phyloP scores from a whole-genome alignment of 2,113 vertebrate species.

The Pollachius pollachius region DNA sequence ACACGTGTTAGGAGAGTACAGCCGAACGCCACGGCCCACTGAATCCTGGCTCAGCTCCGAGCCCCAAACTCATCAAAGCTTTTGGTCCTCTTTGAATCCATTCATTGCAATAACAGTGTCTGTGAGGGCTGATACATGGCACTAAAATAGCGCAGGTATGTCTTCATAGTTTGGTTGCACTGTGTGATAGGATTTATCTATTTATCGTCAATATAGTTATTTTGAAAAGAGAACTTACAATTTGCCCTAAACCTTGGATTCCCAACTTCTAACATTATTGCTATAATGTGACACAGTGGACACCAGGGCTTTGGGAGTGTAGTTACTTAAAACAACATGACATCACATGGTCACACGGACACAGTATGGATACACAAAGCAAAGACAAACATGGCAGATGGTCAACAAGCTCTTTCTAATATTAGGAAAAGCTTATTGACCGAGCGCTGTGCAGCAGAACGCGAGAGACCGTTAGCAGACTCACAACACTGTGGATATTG shows the following conservation, averaged over 20 bases:
- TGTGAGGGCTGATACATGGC: too few species aligned
- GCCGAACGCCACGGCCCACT: slow-evolving; percentile 25
- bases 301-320: slow-evolving; percentile 51
- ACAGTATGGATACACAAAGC: slow-evolving; percentile 15
- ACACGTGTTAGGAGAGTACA: slow-evolving; percentile 59
- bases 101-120: neutral
- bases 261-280: neutral
- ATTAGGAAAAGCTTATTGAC: slow-evolving; percentile 64
- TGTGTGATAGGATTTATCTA: slow-evolving; percentile 20
- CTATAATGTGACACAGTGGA: slow-evolving; percentile 18
- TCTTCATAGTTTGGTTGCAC: slow-evolving; percentile 24
- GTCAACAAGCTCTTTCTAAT: slow-evolving; percentile 66
- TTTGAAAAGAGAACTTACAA: slow-evolving; percentile 20
- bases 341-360: too few species aligned
- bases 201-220: neutral
- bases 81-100: neutral
- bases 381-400: slow-evolving; percentile 33
- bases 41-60: slow-evolving; percentile 1
- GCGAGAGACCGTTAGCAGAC: slow-evolving; percentile 49
- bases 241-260: slow-evolving; percentile 52
- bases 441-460: slow-evolving; percentile 55
- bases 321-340: neutral
- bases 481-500: slow-evolving; percentile 54
- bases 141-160: neutral
- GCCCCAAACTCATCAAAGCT: neutral